Base-by-base conservation (phyloP, 2,113 vertebrate genomes). In the Lepidothrix coronata region DNA sequence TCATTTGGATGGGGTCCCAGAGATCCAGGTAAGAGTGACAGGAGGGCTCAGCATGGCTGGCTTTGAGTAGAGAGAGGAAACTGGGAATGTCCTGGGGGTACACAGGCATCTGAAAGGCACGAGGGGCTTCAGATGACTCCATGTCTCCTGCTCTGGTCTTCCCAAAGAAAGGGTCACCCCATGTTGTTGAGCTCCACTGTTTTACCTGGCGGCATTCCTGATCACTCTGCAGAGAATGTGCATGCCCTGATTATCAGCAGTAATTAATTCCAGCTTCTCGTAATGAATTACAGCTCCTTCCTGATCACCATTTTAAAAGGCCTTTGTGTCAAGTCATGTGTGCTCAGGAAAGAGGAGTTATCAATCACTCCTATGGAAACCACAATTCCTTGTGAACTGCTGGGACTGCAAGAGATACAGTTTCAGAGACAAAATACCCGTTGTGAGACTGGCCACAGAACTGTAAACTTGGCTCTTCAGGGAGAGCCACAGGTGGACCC, bases 1-100 rank as follows among this genome's bases (percentile, higher is more conserved):
- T 91, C 85, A 85, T 75, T 80, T 59, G 88, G 89, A 58, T 58
- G 35, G 54, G 93, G 79, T 89, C 84, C 89, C 51, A 44, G 80
- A 25, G 89, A 52, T 67, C 58, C 89, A 89, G 93, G 94, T 88
- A 81, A 88, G 88, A 39, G 54, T 6, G 61, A 16, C 43, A 24
- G 62, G 63, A 28, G 62, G 48, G 70, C 61, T 75, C 77, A 67
- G 59, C 46, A 9, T 1, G 24, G 25, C 25, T 3, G 14, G 75
- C 88, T 89, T 37, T 37, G 54, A 46, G 33, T 1, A 23, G 66
- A 24, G 27, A 11, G 14, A 43, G 54, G 9, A 10, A 61, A 31
- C 52, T 54, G 51, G 43, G 76, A 14, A 14, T 7, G 16, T 49
- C 31, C 63, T 25, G 8, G 8, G 1, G 6, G 18, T 44, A 8